Conservation (phyloP, 2,797 vertebrate species). For the Garrulus glandarius region DNA sequence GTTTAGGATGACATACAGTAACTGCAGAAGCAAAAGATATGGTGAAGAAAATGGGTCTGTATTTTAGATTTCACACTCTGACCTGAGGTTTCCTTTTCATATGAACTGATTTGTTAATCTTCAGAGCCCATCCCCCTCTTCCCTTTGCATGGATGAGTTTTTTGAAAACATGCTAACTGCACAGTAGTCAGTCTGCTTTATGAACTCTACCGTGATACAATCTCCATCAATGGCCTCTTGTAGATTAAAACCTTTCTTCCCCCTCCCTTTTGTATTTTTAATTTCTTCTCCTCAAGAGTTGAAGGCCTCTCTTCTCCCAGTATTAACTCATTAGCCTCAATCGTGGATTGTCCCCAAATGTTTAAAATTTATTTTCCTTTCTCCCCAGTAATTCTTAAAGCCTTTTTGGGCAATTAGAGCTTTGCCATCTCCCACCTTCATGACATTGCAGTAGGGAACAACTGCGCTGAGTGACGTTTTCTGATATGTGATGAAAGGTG, state of each 20-base stretch:
- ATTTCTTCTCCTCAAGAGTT: not conserved
- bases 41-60: not conserved
- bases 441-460: not conserved
- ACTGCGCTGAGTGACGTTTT: slow-evolving; percentile 1
- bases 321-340: not conserved
- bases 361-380: slow-evolving; percentile 1
- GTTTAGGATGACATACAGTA: not conserved
- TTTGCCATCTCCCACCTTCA: slow-evolving; percentile 22
- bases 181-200: not conserved
- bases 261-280: not conserved
- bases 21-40: not conserved
- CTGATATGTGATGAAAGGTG: slow-evolving; percentile 11
- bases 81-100: not conserved
- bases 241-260: not conserved
- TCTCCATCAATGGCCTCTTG: not conserved
- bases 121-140: not conserved
- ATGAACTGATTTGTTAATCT: not conserved
- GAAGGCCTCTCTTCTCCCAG: not conserved
- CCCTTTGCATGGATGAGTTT: not conserved
- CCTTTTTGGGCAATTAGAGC: slow-evolving; percentile 15
- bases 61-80: not conserved
- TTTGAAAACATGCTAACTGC: not conserved
- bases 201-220: not conserved
- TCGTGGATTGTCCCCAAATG: not conserved
- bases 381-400: not conserved